phyloP scores from a whole-genome alignment of 2,113 vertebrate genomes.

The Ammodytes dubius region DNA sequence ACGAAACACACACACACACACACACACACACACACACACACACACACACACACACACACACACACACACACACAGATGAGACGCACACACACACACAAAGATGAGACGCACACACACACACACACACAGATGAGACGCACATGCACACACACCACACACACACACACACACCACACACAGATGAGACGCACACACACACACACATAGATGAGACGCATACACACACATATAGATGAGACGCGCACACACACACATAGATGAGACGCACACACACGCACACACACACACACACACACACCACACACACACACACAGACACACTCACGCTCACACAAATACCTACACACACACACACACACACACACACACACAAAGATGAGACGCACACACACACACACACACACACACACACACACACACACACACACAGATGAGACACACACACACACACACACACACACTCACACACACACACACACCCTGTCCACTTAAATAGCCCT shows the following conservation, averaged over 20 bases:
- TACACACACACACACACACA: constrained; percentile 2
- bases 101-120: too few species aligned
- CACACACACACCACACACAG: too few species aligned
- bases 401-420: constrained; percentile 23
- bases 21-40: too few species aligned
- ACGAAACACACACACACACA: too few species aligned
- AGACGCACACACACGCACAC: constrained; percentile 18
- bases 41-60: too few species aligned
- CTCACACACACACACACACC: constrained; percentile 12
- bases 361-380: too few species aligned
- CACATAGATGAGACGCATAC: too few species aligned
- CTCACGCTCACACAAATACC: too few species aligned
- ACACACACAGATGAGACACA: constrained; percentile 17
- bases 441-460: constrained; percentile 18
- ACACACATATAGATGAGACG: too few species aligned
- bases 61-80: too few species aligned
- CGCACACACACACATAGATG: constrained; percentile 27
- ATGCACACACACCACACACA: constrained; percentile 19
- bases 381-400: constrained; percentile 19
- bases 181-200: too few species aligned
- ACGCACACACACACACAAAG: too few species aligned
- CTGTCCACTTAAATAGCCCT: constrained; percentile 65
- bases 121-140: not conserved
- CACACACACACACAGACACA: constrained; percentile 17
- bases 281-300: constrained; percentile 22